A percentile compares a stretch with the other conserved stretches of the same genome.
phyloP scores from a whole-genome alignment of 2,888 invertebrate genomes.

The Campopleginae sp. region DNA sequence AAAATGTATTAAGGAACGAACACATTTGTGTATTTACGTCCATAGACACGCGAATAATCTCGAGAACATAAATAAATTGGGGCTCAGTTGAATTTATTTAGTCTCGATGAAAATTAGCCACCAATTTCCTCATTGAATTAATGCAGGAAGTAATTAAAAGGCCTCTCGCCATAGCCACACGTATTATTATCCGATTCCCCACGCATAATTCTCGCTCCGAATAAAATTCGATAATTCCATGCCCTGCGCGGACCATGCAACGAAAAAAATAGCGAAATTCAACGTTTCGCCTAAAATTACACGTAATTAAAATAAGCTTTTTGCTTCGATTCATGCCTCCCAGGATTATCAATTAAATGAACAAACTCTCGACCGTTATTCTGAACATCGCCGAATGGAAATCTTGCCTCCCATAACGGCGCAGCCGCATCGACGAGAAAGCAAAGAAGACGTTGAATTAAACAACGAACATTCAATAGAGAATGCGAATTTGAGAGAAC shows the following conservation, averaged over 20 bases:
- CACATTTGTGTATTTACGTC: not conserved
- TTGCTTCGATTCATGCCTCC: not conserved
- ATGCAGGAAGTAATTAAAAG: constrained; percentile 25
- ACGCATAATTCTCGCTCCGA: constrained; percentile 8
- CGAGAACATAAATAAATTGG: not conserved
- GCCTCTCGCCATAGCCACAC: not conserved
- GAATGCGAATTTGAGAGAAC: not conserved
- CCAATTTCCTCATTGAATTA: constrained; percentile 42
- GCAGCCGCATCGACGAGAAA: not conserved
- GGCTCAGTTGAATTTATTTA: constrained; percentile 39
- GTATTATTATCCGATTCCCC: constrained; percentile 53
- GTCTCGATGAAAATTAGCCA: constrained; percentile 42
- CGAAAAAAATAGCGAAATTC: not conserved
- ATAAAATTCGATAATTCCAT: constrained; percentile 38
- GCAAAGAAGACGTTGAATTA: not conserved
- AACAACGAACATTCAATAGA: not conserved
- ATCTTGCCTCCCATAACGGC: not conserved
- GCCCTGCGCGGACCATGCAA: not conserved
- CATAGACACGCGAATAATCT: not conserved
- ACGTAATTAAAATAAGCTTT: not conserved
- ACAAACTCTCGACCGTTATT: not conserved
- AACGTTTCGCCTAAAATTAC: constrained; percentile 16
- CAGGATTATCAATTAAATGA: not conserved
- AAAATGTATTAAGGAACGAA: not conserved
- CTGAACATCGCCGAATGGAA: not conserved